Evolutionary conservation across 2,797 vertebrate genomes (phyloP), one percentile per base, ranked within the genome.

Genomic region (Morus bassanus): DNA sequence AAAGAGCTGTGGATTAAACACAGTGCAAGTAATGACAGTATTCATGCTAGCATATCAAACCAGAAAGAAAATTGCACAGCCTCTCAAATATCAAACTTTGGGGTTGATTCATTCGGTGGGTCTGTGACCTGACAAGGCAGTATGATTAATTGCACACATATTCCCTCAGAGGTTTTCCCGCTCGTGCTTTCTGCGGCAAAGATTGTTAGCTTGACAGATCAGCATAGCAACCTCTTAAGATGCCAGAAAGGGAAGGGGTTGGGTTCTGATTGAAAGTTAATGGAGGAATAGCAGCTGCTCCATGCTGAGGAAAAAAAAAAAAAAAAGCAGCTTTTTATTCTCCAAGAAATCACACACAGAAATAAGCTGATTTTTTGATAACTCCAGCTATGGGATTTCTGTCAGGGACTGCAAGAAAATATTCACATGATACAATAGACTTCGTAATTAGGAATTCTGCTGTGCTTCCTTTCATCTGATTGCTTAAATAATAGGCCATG

Each of bases 71-170:
- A 53, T 18, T 31, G 18, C n/a, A 13, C 16, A 21, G 76, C 43
- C n/a, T 80, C 85, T 64, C 53, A 68, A 59, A 72, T 37, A 48
- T 25, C 91, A 84, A 3, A 72, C 46, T 69, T 33, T 2, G 21
- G 59, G 68, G 50, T 43, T 90, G 91, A 84, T 78, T 43, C 79
- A 21, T 59, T 81, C 16, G 2, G 46, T 3, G 70, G 63, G 82
- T 41, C 91, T 73, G 79, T 56, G 93, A 88, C 91, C 91, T 61
- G 83, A 80, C 82, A 73, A 88, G 76, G 85, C 82, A 45, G 31
- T 15, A 19, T 86, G 89, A 95, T 94, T 95, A 88, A 94, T 88
- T 84, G 73, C 76, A 72, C 54, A 33, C 65, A 9, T 46, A 89
- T 72, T 88, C 89, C 88, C 85, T 86, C 1, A 0, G 80, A 91